These are phyloP conservation scores for Rhombomys opimus DNA, from an alignment of 2,113 vertebrate species.

Conservation along the genomic window DNA sequence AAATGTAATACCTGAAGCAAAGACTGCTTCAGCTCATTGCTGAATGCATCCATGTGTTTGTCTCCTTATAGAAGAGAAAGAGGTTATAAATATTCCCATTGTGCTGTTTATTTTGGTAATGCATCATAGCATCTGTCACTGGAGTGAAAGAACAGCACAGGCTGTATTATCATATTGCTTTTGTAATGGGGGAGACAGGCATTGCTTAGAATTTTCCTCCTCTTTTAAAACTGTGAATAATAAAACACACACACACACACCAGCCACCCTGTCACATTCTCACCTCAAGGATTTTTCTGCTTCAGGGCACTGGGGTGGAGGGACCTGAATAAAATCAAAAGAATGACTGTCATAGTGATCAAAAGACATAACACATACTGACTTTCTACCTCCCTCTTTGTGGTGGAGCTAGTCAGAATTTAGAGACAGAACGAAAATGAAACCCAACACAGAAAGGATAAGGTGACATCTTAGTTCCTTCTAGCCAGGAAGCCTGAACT, in stretches of 20 bases:
- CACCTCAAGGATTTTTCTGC: background rate
- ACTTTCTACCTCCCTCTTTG: background rate
- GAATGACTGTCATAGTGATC: background rate
- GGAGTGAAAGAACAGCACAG: constrained; percentile 20
- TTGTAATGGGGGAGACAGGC: background rate
- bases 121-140: background rate
- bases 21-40: constrained; percentile 30
- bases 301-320: background rate
- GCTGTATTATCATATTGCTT: background rate
- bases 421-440: constrained; percentile 22
- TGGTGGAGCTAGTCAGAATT: background rate
- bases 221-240: constrained; percentile 38
- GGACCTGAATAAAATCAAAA: constrained; percentile 9
- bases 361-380: background rate
- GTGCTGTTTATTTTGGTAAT: constrained; percentile 28
- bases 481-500: background rate
- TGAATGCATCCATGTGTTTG: background rate
- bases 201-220: background rate
- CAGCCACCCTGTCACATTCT: background rate
- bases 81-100: constrained; percentile 42
- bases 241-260: background rate
- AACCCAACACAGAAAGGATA: background rate
- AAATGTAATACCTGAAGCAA: constrained; percentile 25
- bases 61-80: constrained; percentile 26
- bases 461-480: background rate